These are phyloP conservation scores for Lichenostomus cassidix DNA, from an alignment of 2,113 vertebrate genomes.

Conservation along the genomic window DNA sequence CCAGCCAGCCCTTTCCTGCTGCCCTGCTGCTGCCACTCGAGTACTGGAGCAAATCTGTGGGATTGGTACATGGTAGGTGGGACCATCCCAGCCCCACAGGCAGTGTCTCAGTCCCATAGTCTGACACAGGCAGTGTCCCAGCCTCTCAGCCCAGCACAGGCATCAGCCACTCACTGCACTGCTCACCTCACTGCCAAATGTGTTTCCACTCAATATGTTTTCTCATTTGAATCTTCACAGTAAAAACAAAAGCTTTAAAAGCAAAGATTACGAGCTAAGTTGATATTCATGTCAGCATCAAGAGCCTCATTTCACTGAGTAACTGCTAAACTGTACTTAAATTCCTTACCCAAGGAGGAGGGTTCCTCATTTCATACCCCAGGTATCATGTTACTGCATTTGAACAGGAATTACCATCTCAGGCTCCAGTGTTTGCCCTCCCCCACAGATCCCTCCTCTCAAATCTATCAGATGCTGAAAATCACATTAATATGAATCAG, in stretches of 20 bases:
- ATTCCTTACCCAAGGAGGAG: not conserved
- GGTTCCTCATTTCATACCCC: not conserved
- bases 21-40: rapidly evolving
- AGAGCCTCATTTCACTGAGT: not conserved
- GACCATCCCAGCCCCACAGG: not conserved
- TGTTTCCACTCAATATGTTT: rapidly evolving
- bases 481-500: constrained; percentile 55
- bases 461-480: constrained; percentile 33
- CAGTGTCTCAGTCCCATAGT: not conserved
- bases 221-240: not conserved
- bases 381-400: not conserved
- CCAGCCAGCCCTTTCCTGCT: rapidly evolving
- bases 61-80: not conserved
- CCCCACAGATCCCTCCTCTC: constrained; percentile 17
- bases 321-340: not conserved
- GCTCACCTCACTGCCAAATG: not conserved
- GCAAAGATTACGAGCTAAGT: not conserved
- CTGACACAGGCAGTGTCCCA: not conserved
- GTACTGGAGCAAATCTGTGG: not conserved
- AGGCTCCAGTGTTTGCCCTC: not conserved
- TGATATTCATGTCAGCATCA: constrained; percentile 8
- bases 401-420: not conserved
- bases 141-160: not conserved
- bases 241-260: not conserved
- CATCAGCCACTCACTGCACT: not conserved